phyloP scores from a whole-genome alignment of 2,888 invertebrate genomes.

The Drosophila neotestacea region DNA sequence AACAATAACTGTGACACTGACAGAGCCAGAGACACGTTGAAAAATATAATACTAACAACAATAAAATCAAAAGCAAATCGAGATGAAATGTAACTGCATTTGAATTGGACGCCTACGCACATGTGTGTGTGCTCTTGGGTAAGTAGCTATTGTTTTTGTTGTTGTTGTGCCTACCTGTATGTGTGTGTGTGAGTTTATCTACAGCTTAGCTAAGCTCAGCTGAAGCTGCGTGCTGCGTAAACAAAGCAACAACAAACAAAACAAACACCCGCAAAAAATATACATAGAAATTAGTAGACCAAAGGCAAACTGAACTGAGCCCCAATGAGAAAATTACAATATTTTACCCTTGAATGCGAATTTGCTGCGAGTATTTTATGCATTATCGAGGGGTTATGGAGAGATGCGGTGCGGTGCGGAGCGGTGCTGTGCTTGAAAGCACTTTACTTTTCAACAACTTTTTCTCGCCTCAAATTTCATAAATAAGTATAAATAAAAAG shows the following conservation, averaged over 20 bases:
- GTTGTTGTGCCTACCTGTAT: conserved; percentile 22
- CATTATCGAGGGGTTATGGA: conserved; percentile 4
- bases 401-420: neutral
- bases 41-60: conserved; percentile 9
- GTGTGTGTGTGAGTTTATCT: conserved; percentile 45
- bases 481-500: conserved; percentile 55
- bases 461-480: conserved; percentile 41
- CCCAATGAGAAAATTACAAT: conserved; percentile 66
- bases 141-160: conserved; percentile 46
- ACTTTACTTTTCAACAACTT: conserved; percentile 59
- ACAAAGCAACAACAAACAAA: conserved; percentile 45
- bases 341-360: conserved; percentile 74
- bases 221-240: conserved; percentile 60
- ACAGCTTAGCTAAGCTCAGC: conserved; percentile 51
- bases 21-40: conserved; percentile 3
- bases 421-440: conserved; percentile 34
- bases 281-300: conserved; percentile 44
- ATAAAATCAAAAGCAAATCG: conserved; percentile 21
- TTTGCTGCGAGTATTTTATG: conserved; percentile 23
- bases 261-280: conserved; percentile 25
- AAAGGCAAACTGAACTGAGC: conserved; percentile 32
- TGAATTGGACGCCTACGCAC: conserved; percentile 43
- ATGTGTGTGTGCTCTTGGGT: conserved; percentile 46
- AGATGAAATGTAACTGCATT: conserved; percentile 61
- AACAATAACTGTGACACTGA: conserved; percentile 17